phyloP scores from a whole-genome alignment of 53 echinoderm and acorn worm genomes.

The Hippasteria phrygiana region DNA sequence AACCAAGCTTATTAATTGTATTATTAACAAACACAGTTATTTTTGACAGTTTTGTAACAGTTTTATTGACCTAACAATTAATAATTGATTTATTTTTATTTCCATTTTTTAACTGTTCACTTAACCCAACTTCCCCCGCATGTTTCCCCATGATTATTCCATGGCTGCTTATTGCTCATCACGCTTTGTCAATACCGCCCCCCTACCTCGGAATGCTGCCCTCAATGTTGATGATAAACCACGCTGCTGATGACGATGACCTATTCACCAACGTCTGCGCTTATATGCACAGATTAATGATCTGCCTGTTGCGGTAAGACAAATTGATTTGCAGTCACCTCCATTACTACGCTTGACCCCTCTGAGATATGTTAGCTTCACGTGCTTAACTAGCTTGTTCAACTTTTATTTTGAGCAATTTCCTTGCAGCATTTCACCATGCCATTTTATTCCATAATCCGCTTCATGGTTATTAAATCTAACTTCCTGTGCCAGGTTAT shows the following conservation, averaged over 20 bases:
- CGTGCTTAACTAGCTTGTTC: not conserved
- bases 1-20: not conserved
- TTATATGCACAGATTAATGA: slow-evolving; percentile 66
- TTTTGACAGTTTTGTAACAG: not conserved
- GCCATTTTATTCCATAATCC: not conserved
- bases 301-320: slow-evolving; percentile 79
- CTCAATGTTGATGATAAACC: slow-evolving; percentile 37
- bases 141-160: not conserved
- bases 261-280: not conserved
- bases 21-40: not conserved
- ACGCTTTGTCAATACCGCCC: slow-evolving; percentile 33
- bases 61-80: not conserved
- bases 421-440: not conserved
- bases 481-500: too few relatives aligned
- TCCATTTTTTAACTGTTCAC: slow-evolving; percentile 39
- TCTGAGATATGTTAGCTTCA: not conserved
- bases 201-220: slow-evolving; percentile 42
- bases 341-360: too few relatives aligned
- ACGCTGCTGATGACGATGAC: slow-evolving; percentile 25
- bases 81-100: not conserved
- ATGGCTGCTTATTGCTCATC: slow-evolving; percentile 57
- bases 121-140: not conserved
- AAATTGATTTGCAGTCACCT: not conserved
- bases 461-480: too few relatives aligned
- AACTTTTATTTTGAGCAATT: not conserved